Percentiles rank a stretch among this genome's conserved stretches.
Evolutionary conservation across 2,888 invertebrate species (phyloP).

Genomic region (Philopedon plagiatum): DNA sequence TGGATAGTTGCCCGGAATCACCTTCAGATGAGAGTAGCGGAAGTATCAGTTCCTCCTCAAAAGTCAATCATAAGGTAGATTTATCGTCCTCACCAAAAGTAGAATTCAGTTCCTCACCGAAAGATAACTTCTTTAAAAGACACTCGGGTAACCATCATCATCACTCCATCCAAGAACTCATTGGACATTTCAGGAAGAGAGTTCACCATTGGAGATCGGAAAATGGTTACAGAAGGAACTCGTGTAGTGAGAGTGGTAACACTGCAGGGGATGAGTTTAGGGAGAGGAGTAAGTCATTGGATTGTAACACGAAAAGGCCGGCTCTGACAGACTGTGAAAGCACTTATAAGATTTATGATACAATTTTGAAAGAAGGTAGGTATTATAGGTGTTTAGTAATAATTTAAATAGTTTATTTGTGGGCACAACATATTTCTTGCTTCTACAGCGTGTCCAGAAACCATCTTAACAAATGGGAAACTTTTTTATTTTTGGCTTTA

Average conservation of each 20-base stretch:
- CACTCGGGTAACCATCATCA: slow-evolving; percentile 68
- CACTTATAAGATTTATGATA: slow-evolving; percentile 86
- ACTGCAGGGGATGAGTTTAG: slow-evolving; percentile 74
- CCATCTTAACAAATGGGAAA: too few relatives aligned
- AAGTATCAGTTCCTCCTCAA: slow-evolving; percentile 56
- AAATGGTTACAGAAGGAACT: slow-evolving; percentile 60
- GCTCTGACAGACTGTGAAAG: slow-evolving; percentile 84
- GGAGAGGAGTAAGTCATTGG: slow-evolving; percentile 84
- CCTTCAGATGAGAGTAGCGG: slow-evolving; percentile 58
- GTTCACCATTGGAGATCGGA: slow-evolving; percentile 80
- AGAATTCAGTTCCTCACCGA: slow-evolving; percentile 51
- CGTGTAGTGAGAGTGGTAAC: slow-evolving; percentile 71
- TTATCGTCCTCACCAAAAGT: slow-evolving; percentile 41
- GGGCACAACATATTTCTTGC: too few relatives aligned
- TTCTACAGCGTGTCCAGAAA: too few relatives aligned
- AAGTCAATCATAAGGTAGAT: slow-evolving; percentile 46
- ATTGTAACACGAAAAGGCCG: slow-evolving; percentile 72
- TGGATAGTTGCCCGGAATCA: slow-evolving; percentile 62
- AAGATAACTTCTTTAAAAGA: slow-evolving; percentile 52
- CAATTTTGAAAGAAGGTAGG: slow-evolving; percentile 82
- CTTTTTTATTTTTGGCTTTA: too few relatives aligned
- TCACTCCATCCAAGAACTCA: slow-evolving; percentile 83
- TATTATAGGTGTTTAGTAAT: not conserved
- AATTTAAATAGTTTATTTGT: too few relatives aligned
- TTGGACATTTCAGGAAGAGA: slow-evolving; percentile 82